A percentile compares a stretch with the other conserved stretches of the same genome.
Evolutionary conservation across 1,140 invertebrate species (phyloP).

Genomic region (Pseudachorutes palmiensis): DNA sequence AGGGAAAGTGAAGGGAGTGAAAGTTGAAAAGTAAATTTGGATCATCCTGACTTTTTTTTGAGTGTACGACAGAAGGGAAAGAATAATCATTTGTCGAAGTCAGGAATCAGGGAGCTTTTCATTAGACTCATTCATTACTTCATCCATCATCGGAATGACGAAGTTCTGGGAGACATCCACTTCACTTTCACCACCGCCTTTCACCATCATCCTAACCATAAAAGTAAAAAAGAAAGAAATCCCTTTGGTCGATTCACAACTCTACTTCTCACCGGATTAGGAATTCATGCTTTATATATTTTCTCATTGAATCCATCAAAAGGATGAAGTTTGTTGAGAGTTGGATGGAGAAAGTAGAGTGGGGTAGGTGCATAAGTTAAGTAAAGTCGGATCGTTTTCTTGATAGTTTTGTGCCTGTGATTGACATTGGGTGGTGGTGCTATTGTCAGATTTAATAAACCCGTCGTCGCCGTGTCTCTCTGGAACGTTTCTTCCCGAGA

Average conservation of each 20-base stretch:
- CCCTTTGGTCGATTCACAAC: neutral
- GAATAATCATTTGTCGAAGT: slow-evolving; percentile 34
- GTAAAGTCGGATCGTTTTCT: too few species aligned
- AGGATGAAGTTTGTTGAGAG: too few species aligned
- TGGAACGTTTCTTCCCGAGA: neutral
- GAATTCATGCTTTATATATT: neutral
- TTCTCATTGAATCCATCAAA: too few species aligned
- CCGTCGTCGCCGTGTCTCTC: slow-evolving; percentile 10
- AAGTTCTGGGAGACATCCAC: too few species aligned
- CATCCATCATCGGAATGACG: slow-evolving; percentile 34
- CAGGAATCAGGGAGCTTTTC: slow-evolving; percentile 33
- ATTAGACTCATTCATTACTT: slow-evolving; percentile 33
- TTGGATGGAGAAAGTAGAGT: too few species aligned
- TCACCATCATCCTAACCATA: neutral
- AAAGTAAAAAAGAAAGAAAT: neutral
- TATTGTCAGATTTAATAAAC: slow-evolving; percentile 37
- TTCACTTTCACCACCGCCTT: neutral
- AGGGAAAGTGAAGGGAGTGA: too few species aligned
- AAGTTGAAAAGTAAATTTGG: too few species aligned
- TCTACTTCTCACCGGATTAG: neutral
- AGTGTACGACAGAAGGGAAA: neutral
- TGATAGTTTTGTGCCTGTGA: too few species aligned
- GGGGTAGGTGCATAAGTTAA: too few species aligned
- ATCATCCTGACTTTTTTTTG: neutral
- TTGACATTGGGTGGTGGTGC: slow-evolving; percentile 17